Percentiles rank a stretch among this genome's conserved stretches.
phyloP scores from a whole-genome alignment of 2,797 vertebrate species.

The Huso huso region DNA sequence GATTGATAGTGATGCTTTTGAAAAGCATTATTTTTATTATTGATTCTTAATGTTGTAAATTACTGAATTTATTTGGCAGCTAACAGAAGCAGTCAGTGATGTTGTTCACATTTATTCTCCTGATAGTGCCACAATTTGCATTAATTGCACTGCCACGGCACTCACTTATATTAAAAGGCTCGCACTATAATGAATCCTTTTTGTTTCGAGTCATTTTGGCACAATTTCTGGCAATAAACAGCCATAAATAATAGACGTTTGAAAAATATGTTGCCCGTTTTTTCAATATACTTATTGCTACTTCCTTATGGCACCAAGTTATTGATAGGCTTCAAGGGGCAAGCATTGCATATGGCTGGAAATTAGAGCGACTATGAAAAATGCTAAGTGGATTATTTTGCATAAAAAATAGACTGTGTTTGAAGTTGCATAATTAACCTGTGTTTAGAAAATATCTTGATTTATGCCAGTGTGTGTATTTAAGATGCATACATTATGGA shows the following conservation, averaged over 20 bases:
- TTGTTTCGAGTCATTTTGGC: conserved; percentile 96
- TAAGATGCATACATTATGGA: conserved; percentile 97
- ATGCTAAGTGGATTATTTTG: conserved; percentile 98
- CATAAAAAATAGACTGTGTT: conserved; percentile 95
- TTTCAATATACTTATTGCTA: conserved; percentile 75
- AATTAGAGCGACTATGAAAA: conserved; percentile 66
- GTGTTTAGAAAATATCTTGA: conserved; percentile 98
- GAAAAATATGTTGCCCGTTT: conserved; percentile 77
- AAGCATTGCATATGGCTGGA: conserved; percentile 57
- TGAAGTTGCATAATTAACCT: conserved; percentile 93
- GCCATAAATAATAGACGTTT: conserved; percentile 83
- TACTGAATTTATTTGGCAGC: conserved; percentile 93
- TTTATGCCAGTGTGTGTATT: conserved; percentile 88
- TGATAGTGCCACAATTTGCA: conserved; percentile 83
- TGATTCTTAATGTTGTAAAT: conserved; percentile 99
- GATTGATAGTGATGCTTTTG: conserved; percentile 88
- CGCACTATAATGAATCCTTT: conserved; percentile 90
- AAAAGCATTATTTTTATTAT: conserved; percentile 98
- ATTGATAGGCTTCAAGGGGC: conserved; percentile 86
- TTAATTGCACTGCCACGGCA: conserved; percentile 93
- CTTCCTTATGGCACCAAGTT: conserved; percentile 69
- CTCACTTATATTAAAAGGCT: conserved; percentile 99
- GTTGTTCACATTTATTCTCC: conserved; percentile 80
- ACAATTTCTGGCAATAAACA: conserved; percentile 99
- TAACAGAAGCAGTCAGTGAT: conserved; percentile 81